A percentile compares a stretch with the other conserved stretches of the same genome.
phyloP scores from a whole-genome alignment of 2,797 vertebrate genomes.

The Sebastes itinus region DNA sequence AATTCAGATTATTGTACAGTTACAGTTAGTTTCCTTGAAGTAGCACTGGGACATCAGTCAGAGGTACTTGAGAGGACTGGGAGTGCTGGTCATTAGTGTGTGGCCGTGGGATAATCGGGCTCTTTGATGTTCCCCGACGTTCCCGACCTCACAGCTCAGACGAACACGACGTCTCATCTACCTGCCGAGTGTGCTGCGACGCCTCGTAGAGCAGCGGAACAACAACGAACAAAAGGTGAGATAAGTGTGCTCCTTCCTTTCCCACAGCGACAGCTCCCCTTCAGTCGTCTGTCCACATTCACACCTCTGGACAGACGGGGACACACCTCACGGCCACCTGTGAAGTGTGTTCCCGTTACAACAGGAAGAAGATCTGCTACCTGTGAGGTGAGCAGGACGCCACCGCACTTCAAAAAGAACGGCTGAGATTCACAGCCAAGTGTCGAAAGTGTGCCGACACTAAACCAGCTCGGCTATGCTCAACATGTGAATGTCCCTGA shows the following conservation, averaged over 20 bases:
- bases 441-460: slow-evolving; percentile 21
- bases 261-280: not conserved
- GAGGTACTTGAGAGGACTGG: not conserved
- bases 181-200: slow-evolving; percentile 27
- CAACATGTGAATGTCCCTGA: not conserved
- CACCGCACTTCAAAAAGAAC: not conserved
- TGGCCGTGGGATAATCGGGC: not conserved
- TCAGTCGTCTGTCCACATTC: not conserved
- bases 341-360: slow-evolving; percentile 23
- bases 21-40: not conserved
- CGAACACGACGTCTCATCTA: not conserved
- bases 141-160: not conserved
- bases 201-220: rapidly evolving
- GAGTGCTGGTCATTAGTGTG: not conserved
- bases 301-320: not conserved
- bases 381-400: not conserved
- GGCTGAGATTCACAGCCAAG: not conserved
- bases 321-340: slow-evolving; percentile 7
- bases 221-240: slow-evolving; percentile 4
- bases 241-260: slow-evolving; percentile 58
- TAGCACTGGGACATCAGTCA: not conserved
- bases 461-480: not conserved
- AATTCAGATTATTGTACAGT: not conserved
- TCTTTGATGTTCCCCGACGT: slow-evolving; percentile 20
- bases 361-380: slow-evolving; percentile 15